Evolutionary conservation across 2,113 vertebrate genomes (phyloP), one percentile per base, ranked within the genome.

Genomic region (Pangasianodon gigas): DNA sequence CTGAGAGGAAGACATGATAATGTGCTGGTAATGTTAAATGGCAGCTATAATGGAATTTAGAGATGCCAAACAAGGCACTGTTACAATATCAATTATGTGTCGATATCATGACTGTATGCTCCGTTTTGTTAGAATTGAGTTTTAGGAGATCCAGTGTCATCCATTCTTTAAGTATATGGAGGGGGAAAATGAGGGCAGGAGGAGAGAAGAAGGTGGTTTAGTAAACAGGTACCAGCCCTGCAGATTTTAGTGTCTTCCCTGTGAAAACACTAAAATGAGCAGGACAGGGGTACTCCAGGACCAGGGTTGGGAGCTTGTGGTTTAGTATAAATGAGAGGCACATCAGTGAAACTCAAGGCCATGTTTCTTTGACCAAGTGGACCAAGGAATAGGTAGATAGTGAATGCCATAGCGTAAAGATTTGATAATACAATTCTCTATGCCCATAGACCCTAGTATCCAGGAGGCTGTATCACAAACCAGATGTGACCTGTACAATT

Each of bases 401-500:
- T 69, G 67, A 69, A 69, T 32, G n/a, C n/a, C 32, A 32, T 32
- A 29, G 1, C 21, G 14, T 67, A 16, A 71, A 41, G 14, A 41
- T 74, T 41, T 74, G 16, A 37, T 71, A 74, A 41, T 41, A 19
- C 44, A 69, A 67, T 56, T 3, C 14, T 69, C 1, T 71, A 62
- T 37, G 86, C 62, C 44, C 41, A 32, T 94, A 98, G 97, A 98
- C 44, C 87, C 86, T 69, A 92, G 88, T 0, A 93, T 97, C n/a
- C 96, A 94, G 79, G 94, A 96, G n/a, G 93, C 96, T 91, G 93
- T 97, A 92, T 89, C 77, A 0, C 13, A 1, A 0, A 91, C 87
- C 0, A 94, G 96, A 0, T 88, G 92, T 24, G 92, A 93, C 41
- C 29, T 88, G 44, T 87, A 86, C 3, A 95, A 95, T 89, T 94